Conservation (phyloP, 2,113 vertebrate species). For the Odobenus rosmarus region DNA sequence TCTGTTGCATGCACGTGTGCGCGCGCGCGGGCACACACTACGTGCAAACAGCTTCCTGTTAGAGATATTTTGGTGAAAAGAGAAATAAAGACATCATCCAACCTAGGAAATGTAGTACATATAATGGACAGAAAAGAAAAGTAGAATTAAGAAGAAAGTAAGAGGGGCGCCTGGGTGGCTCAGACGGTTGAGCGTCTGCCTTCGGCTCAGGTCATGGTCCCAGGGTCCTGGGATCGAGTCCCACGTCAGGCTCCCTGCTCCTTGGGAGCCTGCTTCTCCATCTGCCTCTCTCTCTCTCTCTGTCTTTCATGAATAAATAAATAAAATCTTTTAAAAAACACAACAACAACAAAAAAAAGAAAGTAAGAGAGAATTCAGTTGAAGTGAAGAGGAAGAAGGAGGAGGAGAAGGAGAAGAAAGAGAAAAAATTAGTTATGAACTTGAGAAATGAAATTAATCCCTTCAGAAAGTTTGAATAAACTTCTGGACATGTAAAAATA, state of each 20-base stretch:
- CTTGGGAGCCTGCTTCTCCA: no score
- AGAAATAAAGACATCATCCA: background rate
- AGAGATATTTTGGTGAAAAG: background rate
- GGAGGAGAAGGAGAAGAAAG: background rate
- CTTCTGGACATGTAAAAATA: background rate
- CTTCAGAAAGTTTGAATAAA: background rate
- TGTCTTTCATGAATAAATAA: no score
- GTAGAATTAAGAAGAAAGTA: background rate
- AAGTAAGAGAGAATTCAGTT: background rate
- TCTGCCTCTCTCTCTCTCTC: no score
- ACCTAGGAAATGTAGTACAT: background rate
- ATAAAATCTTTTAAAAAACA: no score
- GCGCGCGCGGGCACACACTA: background rate
- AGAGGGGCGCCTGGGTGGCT: background rate
- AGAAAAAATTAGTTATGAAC: background rate
- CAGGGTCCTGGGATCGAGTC: no score
- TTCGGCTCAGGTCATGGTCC: no score
- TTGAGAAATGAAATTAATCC: background rate
- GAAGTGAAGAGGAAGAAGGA: background rate
- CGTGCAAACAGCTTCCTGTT: background rate
- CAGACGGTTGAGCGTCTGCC: no score
- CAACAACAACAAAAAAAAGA: background rate
- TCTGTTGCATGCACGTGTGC: accelerated
- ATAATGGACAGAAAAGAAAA: background rate
- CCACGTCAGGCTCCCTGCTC: no score